A percentile compares a stretch with the other conserved stretches of the same genome.
Conservation (phyloP, 2,113 vertebrate species). For the Marmota flaviventris region DNA sequence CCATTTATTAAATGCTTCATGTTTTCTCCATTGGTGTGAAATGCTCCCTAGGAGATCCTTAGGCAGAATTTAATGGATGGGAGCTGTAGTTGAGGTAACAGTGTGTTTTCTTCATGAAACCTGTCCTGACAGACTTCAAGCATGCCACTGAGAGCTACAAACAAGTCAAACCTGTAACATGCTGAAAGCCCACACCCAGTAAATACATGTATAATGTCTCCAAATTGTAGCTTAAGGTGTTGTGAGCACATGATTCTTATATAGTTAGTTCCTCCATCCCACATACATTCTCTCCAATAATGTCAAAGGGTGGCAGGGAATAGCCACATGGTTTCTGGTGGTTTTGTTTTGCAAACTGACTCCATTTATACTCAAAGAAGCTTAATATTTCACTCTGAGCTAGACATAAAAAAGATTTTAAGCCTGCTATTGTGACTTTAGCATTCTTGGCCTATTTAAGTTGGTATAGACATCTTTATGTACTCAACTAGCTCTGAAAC, state of each 20-base stretch:
- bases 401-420: conserved; percentile 4
- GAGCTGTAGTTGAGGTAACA: background rate
- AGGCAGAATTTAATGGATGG: background rate
- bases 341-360: conserved; percentile 1
- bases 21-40: background rate
- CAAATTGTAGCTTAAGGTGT: conserved; percentile 28
- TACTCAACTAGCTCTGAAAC: background rate
- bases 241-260: background rate
- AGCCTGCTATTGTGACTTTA: background rate
- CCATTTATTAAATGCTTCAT: background rate
- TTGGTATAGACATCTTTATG: background rate
- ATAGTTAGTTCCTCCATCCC: background rate
- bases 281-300: background rate
- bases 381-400: conserved; percentile 9
- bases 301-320: background rate
- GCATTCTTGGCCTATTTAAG: conserved; percentile 38
- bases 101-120: conserved; percentile 41
- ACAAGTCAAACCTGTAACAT: conserved; percentile 39
- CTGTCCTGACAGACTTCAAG: background rate
- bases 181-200: conserved; percentile 51
- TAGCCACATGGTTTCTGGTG: background rate
- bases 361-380: background rate
- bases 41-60: background rate
- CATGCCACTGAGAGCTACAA: background rate
- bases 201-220: background rate